Evolutionary conservation across 2,888 invertebrate species (phyloP), one percentile per base, ranked within the genome.

Genomic region (Andrena flavipes): DNA sequence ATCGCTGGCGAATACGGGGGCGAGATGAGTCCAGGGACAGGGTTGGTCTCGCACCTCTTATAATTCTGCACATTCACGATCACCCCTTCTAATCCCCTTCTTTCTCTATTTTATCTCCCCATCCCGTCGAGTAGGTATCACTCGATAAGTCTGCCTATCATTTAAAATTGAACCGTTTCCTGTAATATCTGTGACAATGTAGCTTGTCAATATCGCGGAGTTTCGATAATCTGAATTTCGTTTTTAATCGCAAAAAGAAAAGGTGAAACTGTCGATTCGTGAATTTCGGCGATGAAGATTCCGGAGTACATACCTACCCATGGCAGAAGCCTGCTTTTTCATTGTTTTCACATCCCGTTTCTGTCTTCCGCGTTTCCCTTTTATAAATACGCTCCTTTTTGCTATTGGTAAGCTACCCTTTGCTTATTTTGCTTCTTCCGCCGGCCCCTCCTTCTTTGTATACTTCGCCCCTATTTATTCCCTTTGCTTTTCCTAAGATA

Each of bases 11-110:
- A 79, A 75, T 74, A 73, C 49, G 76, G 60, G 64, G 48, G 42
- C 84, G 85, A 88, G 78, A 90, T 88, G 89, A 90, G 86, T 78
- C 82, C 80, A 48, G 90, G 88, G 91, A 89, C 80, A 83, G 69
- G 49, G 68, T 75, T 73, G 84, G 88, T 89, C 89, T 89, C 91
- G 77, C 80, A 80, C 78, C 89, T 82, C 90, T 90, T 89, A 89
- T 90, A 90, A 90, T 87, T 84, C 80, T 82, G 59, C 51, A 70
- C 74, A 70, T 80, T 82, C 88, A 65, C 67, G 79, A 85, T 85
- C 76, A 65, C 71, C 67, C 51, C 56, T 59, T n/a, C 42, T 62
- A 16, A 33, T 65, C 59, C 60, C 20, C 64, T 74, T 26, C 8
- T 48, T 56, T 56, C 64, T 49, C 60, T 51, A 33, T 54, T 68